Conservation (phyloP, 2,797 vertebrate genomes). For the Platalea minor region DNA sequence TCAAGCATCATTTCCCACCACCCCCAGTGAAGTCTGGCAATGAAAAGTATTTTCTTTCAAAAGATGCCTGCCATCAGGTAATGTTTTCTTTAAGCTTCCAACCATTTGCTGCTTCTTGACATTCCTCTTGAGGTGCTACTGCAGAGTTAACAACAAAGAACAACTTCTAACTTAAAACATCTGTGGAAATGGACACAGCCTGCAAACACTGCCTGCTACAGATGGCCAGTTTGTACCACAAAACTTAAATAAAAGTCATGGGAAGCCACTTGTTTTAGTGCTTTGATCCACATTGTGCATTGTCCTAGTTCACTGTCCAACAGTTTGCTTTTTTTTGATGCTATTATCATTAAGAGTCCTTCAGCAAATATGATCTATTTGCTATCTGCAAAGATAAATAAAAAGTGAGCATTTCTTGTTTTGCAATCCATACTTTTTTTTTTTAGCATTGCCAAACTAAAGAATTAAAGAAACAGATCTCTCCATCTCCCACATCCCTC, state of each 20-base stretch:
- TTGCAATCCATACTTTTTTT: background rate
- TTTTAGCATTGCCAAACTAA: background rate
- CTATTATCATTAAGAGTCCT: background rate
- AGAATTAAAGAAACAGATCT: background rate
- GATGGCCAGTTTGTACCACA: background rate
- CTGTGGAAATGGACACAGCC: background rate
- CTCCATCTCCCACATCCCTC: background rate
- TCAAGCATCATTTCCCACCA: background rate
- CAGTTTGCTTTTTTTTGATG: background rate
- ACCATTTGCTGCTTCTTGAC: background rate
- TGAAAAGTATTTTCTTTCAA: background rate
- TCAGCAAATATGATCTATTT: background rate
- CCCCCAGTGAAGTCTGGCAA: background rate
- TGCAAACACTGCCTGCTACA: background rate
- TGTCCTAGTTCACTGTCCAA: background rate
- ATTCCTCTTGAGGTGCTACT: background rate
- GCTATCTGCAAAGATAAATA: background rate
- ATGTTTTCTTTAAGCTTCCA: background rate
- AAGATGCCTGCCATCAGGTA: background rate
- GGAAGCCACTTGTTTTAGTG: background rate
- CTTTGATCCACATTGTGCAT: background rate
- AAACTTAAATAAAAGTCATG: background rate
- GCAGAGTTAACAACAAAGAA: background rate
- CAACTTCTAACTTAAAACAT: constrained; percentile 1
- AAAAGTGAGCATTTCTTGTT: background rate